A percentile compares a stretch with the other conserved stretches of the same genome.
Conservation (phyloP, 92 coral and sea anemone genomes). For the Montipora capitata region DNA sequence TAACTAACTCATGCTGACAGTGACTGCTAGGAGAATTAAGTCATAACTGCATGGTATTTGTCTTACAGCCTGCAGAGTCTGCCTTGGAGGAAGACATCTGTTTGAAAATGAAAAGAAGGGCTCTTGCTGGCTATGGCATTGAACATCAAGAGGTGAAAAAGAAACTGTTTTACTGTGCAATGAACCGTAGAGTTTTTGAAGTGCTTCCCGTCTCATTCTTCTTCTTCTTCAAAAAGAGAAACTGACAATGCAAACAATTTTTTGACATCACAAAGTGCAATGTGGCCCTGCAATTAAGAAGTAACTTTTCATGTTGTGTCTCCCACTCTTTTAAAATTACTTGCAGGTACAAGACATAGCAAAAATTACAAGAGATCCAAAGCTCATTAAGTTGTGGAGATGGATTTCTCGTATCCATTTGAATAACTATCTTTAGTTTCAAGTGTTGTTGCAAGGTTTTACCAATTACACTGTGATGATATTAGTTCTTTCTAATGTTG, state of each 20-base stretch:
- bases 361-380: constrained; percentile 78
- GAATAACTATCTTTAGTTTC: neutral
- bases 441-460: neutral
- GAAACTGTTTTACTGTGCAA: neutral
- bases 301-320: neutral
- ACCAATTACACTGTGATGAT: neutral
- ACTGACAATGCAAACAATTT: too few species aligned
- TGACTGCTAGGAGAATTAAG: too few species aligned
- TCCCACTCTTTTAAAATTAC: neutral
- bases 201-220: too few species aligned
- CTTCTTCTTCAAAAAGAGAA: too few species aligned
- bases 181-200: too few species aligned
- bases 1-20: too few species aligned
- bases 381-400: constrained; percentile 90
- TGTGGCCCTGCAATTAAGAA: neutral
- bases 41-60: neutral
- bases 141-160: constrained; percentile 64
- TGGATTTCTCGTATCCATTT: constrained; percentile 96
- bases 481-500: too few species aligned
- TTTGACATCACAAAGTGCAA: too few species aligned
- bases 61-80: constrained; percentile 73
- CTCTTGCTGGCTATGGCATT: constrained; percentile 93
- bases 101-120: constrained; percentile 89
- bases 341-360: constrained; percentile 76
- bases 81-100: constrained; percentile 92